These are phyloP conservation scores for Seladonia tumulorum DNA, from an alignment of 2,888 invertebrate genomes.

Conservation along the genomic window DNA sequence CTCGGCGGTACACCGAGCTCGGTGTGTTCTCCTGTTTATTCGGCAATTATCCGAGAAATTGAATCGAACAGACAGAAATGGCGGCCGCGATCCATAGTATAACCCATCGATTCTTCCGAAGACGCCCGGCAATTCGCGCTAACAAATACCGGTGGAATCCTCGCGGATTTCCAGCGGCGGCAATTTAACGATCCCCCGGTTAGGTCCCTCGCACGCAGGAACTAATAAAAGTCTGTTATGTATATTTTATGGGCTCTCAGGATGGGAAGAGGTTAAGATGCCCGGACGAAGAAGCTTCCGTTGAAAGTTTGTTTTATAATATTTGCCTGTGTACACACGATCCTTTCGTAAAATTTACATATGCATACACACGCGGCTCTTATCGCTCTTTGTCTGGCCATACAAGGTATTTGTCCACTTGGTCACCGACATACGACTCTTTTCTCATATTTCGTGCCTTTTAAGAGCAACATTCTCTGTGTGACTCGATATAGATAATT, in stretches of 20 bases:
- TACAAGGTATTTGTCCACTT: neutral
- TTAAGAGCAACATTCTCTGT: neutral
- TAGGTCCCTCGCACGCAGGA: slow-evolving; percentile 42
- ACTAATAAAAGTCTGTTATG: slow-evolving; percentile 29
- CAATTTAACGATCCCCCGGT: slow-evolving; percentile 45
- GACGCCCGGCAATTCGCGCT: slow-evolving; percentile 6
- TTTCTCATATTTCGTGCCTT: neutral
- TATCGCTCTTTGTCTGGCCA: neutral
- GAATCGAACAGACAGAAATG: neutral
- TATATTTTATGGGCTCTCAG: neutral
- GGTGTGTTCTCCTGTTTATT: neutral
- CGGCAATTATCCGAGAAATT: slow-evolving; percentile 8
- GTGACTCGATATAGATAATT: neutral
- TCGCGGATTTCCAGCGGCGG: slow-evolving; percentile 5
- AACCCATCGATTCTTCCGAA: neutral
- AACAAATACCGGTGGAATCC: slow-evolving; percentile 1
- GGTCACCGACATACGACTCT: neutral
- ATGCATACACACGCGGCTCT: neutral
- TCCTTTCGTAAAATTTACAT: neutral
- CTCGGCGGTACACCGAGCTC: neutral
- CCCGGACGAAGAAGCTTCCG: neutral
- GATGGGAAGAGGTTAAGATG: neutral
- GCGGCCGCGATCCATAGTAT: neutral
- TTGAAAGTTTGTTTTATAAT: neutral
- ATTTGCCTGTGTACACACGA: neutral